A percentile compares a stretch with the other conserved stretches of the same genome.
These are phyloP conservation scores for Galemys pyrenaicus DNA, from an alignment of 2,113 vertebrate species.

Conservation along the genomic window DNA sequence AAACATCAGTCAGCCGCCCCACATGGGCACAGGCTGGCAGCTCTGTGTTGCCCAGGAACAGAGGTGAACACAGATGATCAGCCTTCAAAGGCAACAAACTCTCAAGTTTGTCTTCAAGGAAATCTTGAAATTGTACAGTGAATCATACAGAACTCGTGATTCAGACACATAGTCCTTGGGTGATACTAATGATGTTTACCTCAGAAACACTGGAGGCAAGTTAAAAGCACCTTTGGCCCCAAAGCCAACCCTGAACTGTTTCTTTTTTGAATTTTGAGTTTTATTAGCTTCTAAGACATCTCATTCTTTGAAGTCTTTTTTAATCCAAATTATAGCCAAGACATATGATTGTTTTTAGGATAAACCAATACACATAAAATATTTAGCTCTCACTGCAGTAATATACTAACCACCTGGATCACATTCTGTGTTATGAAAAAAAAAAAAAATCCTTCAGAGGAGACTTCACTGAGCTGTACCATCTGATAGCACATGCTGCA, in stretches of 20 bases:
- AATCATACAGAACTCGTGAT: not conserved
- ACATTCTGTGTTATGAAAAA: not conserved
- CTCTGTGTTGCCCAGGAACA: not conserved
- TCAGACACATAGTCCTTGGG: not conserved
- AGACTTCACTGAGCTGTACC: not conserved
- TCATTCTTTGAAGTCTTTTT: not conserved
- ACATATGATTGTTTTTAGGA: not conserved
- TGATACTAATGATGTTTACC: not conserved
- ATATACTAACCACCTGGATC: not conserved
- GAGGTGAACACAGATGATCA: constrained; percentile 26
- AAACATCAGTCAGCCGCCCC: not conserved
- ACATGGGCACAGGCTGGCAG: not conserved
- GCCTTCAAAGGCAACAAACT: not conserved
- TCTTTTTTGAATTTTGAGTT: not conserved
- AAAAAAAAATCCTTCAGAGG: not conserved
- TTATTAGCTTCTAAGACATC: not conserved
- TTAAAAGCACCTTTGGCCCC: not conserved
- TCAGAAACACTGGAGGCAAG: not conserved
- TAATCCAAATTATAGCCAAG: not conserved
- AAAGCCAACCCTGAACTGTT: not conserved
- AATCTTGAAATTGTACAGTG: not conserved
- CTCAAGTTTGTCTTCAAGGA: not conserved
- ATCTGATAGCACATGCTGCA: too few species aligned
- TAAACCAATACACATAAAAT: not conserved
- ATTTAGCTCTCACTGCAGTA: not conserved